Percentiles rank a stretch among this genome's conserved stretches.
phyloP scores from a whole-genome alignment of 2,113 vertebrate species.

The Hippocampus barbouri region DNA sequence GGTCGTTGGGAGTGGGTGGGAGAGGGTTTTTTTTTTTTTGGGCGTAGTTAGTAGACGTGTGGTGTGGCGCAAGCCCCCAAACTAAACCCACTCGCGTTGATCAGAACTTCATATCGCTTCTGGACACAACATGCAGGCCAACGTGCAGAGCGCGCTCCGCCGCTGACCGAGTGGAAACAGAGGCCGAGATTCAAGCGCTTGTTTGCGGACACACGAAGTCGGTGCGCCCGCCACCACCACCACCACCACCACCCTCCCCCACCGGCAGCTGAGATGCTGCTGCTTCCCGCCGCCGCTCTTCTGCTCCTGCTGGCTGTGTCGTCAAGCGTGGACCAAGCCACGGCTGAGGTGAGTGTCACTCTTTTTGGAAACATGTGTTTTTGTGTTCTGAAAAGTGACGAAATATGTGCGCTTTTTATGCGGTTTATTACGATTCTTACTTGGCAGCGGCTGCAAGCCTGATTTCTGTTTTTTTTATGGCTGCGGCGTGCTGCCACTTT shows the following conservation, averaged over 20 bases:
- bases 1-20: constrained; percentile 51
- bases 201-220: constrained; percentile 17
- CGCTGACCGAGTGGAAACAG: constrained; percentile 28
- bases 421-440: neutral
- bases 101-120: constrained; percentile 64
- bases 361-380: neutral
- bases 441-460: neutral
- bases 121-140: constrained; percentile 70
- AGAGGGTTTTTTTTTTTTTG: neutral
- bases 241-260: no score
- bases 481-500: neutral
- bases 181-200: constrained; percentile 38
- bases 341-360: constrained; percentile 63
- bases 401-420: neutral
- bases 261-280: constrained; percentile 60
- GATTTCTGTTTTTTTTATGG: neutral
- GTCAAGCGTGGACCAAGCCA: constrained; percentile 36
- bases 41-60: constrained; percentile 32
- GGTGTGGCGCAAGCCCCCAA: constrained; percentile 64
- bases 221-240: constrained; percentile 3
- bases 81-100: constrained; percentile 61
- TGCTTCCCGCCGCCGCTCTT: constrained; percentile 38
- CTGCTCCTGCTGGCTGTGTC: constrained; percentile 56
- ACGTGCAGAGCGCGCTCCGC: constrained; percentile 53
- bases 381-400: neutral